phyloP scores from a whole-genome alignment of 2,888 invertebrate genomes.

The Saturnia pavonia region DNA sequence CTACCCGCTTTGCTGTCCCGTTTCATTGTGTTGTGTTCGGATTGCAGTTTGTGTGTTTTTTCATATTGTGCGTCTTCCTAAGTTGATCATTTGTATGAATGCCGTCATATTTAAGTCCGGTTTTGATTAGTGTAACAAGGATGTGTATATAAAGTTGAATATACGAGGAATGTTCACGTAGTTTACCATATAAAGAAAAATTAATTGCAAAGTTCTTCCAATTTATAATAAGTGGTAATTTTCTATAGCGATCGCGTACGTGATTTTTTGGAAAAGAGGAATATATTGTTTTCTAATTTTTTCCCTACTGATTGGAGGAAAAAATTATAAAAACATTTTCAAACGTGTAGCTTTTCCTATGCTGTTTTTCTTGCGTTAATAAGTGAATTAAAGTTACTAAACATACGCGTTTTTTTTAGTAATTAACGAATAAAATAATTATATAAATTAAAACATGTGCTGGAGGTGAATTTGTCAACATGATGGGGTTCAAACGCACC shows the following conservation, averaged over 20 bases:
- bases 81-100: background rate
- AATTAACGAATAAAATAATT: background rate
- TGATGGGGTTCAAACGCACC: conserved; percentile 70
- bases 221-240: background rate
- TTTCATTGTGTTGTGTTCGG: conserved; percentile 29
- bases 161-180: background rate
- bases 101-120: background rate
- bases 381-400: background rate
- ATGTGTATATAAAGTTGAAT: no score
- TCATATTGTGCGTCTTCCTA: background rate
- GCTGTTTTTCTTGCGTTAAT: background rate
- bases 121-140: background rate
- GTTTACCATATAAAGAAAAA: background rate
- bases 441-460: conserved; percentile 36
- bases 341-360: background rate
- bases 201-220: background rate
- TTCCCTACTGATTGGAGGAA: no score
- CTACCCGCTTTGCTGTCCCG: conserved; percentile 40
- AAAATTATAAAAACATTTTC: no score
- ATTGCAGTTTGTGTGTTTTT: conserved; percentile 11
- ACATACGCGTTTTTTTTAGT: background rate
- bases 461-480: conserved; percentile 45
- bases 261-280: background rate
- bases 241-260: background rate
- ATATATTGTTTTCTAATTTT: no score